Evolutionary conservation across 1,140 invertebrate genomes (phyloP).

Genomic region (Lucilia sericata): DNA sequence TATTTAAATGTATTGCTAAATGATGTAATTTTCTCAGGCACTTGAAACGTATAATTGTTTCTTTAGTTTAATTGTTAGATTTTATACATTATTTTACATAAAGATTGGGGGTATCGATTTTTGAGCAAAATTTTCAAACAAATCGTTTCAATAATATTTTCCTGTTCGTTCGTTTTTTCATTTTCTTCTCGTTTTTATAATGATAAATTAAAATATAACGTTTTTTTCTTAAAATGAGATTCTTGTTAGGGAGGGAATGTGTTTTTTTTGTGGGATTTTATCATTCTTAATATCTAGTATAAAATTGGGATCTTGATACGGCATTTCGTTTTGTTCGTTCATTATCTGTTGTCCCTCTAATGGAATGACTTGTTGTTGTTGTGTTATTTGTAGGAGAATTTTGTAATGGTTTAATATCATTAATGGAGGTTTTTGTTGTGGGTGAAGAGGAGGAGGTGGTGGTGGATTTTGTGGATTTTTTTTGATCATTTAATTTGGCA

Average conservation of each 20-base stretch:
- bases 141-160: background rate
- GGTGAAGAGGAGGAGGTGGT: background rate
- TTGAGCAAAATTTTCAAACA: background rate
- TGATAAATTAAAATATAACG: no score
- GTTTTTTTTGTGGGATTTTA: background rate
- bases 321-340: conserved; percentile 49
- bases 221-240: background rate
- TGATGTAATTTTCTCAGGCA: conserved; percentile 7
- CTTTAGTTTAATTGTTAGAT: background rate
- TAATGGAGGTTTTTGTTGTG: background rate
- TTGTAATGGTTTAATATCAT: background rate
- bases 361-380: background rate
- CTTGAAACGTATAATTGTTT: conserved; percentile 4
- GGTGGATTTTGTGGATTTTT: conserved; percentile 55
- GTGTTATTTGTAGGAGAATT: background rate
- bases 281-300: conserved; percentile 58
- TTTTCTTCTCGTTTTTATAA: background rate
- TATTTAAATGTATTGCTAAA: background rate
- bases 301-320: conserved; percentile 59
- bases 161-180: background rate
- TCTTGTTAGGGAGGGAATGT: conserved; percentile 28
- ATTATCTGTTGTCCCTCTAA: conserved; percentile 37
- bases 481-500: conserved; percentile 62
- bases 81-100: no score
- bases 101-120: background rate